phyloP scores from a whole-genome alignment of 2,888 invertebrate species.

The Campoplex nolae region DNA sequence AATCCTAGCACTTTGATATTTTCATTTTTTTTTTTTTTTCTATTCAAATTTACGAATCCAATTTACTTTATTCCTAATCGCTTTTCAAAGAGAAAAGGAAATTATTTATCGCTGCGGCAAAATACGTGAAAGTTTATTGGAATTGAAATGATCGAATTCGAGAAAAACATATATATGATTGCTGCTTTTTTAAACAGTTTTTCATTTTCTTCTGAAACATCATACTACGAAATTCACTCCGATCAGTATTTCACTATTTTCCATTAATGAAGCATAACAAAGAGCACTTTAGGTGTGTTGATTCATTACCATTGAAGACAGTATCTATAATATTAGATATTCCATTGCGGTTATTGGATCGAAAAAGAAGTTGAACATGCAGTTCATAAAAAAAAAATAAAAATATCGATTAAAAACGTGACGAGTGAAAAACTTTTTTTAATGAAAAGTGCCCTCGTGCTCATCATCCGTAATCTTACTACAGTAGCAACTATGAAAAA shows the following conservation, averaged over 20 bases:
- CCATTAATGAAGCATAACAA: slow-evolving; percentile 10
- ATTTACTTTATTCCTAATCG: neutral
- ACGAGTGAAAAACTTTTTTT: neutral
- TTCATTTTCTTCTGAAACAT: slow-evolving; percentile 8
- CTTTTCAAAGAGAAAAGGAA: neutral
- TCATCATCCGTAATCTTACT: too few species aligned
- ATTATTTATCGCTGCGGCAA: neutral
- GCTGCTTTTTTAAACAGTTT: slow-evolving; percentile 4
- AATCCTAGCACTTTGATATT: neutral
- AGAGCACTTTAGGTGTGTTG: slow-evolving; percentile 2
- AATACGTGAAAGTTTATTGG: neutral
- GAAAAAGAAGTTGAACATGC: slow-evolving; percentile 38
- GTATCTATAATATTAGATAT: slow-evolving; percentile 29
- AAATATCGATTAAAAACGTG: neutral
- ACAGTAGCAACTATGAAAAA: too few species aligned
- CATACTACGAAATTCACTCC: slow-evolving; percentile 29
- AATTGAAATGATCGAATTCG: neutral
- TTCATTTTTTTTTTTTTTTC: neutral
- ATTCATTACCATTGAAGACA: slow-evolving; percentile 31
- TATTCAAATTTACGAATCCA: neutral
- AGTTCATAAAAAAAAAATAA: neutral
- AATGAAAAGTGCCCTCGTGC: slow-evolving; percentile 2
- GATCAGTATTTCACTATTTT: slow-evolving; percentile 22
- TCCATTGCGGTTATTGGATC: slow-evolving; percentile 27
- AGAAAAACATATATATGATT: neutral